Evolutionary conservation across 2,888 invertebrate genomes (phyloP).

Genomic region (Dolichopus griseipennis): DNA sequence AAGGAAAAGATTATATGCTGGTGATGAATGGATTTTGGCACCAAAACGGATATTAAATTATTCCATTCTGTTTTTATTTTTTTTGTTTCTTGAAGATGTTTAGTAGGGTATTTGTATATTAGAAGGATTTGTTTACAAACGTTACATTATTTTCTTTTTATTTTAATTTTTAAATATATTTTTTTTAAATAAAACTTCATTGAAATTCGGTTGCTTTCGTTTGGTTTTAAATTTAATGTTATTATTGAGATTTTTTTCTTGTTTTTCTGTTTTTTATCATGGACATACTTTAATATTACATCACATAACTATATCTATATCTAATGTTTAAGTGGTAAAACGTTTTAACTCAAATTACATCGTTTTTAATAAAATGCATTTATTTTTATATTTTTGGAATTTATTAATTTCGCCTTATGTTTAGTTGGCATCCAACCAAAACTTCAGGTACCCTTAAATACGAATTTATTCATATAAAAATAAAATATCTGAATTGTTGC

Average conservation of each 20-base stretch:
- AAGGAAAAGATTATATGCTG: not conserved
- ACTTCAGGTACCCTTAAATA: no score
- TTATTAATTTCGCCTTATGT: no score
- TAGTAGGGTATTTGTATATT: not conserved
- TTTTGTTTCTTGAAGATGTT: not conserved
- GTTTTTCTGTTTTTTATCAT: not conserved
- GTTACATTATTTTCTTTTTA: not conserved
- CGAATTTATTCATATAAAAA: no score
- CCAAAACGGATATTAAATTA: slow-evolving; percentile 1
- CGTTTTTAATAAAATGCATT: no score
- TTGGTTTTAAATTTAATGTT: not conserved
- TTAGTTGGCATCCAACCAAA: no score
- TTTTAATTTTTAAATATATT: no score
- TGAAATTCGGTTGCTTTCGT: not conserved
- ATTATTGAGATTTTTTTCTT: not conserved
- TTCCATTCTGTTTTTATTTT: no score
- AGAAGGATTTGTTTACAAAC: not conserved
- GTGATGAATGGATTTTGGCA: slow-evolving; percentile 6
- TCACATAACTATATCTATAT: no score
- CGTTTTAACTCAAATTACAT: no score
- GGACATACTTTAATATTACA: not conserved
- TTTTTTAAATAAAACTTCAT: not conserved
- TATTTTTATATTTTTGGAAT: no score
- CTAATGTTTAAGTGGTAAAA: not conserved
- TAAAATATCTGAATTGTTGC: no score